Conservation (phyloP, 2,797 vertebrate genomes). For the Crocidura indochinensis region DNA sequence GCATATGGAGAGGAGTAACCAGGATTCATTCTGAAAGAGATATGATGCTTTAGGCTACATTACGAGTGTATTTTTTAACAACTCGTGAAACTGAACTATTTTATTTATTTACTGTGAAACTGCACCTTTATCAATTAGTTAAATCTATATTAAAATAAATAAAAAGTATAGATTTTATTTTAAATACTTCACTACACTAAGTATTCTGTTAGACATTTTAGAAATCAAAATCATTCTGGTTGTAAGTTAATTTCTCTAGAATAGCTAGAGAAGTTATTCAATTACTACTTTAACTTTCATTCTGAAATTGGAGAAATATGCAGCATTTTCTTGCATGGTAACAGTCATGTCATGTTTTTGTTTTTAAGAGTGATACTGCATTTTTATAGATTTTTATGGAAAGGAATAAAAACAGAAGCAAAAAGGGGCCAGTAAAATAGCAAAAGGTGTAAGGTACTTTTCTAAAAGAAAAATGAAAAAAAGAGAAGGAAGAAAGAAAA, state of each 20-base stretch:
- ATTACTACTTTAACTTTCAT: neutral
- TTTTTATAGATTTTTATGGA: neutral
- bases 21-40: neutral
- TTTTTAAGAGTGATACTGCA: constrained; percentile 17
- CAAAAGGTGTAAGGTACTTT: too few species aligned
- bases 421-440: too few species aligned
- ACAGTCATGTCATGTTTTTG: neutral
- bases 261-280: neutral
- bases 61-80: neutral
- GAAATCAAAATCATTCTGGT: neutral
- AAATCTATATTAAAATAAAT: neutral
- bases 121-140: neutral
- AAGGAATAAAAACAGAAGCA: neutral
- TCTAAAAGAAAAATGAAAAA: too few species aligned
- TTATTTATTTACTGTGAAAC: neutral
- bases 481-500: too few species aligned
- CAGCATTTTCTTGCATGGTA: neutral
- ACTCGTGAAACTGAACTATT: neutral
- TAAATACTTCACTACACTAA: neutral
- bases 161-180: neutral
- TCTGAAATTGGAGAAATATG: neutral
- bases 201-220: neutral
- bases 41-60: neutral
- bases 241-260: neutral
- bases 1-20: neutral